Conservation (phyloP, 2,888 invertebrate genomes). For the Mythimna vitellina region DNA sequence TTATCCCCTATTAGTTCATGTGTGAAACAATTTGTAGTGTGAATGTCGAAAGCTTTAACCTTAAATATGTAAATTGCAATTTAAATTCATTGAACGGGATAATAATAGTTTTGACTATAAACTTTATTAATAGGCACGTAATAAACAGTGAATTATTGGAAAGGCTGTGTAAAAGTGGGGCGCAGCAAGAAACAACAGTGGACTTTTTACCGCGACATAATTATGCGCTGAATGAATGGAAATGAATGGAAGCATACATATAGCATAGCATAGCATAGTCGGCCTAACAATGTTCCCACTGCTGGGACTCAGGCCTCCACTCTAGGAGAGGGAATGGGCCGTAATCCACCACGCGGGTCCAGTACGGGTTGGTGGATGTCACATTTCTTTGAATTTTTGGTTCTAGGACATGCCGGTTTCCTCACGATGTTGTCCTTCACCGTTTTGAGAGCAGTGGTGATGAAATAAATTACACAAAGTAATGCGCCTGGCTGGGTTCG, state of each 20-base stretch:
- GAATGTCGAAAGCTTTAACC: constrained; percentile 29
- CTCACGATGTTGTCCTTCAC: too few species aligned
- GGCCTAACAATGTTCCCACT: too few species aligned
- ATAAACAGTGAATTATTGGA: constrained; percentile 31
- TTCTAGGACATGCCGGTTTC: too few species aligned
- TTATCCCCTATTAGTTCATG: constrained; percentile 61
- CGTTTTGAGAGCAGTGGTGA: too few species aligned
- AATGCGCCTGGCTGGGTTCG: too few species aligned
- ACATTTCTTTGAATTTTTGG: too few species aligned
- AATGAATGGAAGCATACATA: constrained; percentile 38
- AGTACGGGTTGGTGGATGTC: too few species aligned
- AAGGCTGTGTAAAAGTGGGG: constrained; percentile 5
- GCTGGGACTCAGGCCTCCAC: too few species aligned
- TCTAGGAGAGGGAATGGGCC: too few species aligned
- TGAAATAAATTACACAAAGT: too few species aligned
- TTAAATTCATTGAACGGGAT: constrained; percentile 51
- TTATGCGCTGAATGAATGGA: constrained; percentile 13
- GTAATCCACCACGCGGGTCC: too few species aligned
- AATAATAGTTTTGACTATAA: constrained; percentile 45
- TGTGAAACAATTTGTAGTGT: constrained; percentile 44
- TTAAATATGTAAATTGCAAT: constrained; percentile 52
- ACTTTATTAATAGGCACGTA: constrained; percentile 22
- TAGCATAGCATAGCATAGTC: too few species aligned
- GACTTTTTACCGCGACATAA: constrained; percentile 19
- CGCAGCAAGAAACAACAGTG: constrained; percentile 13